Conservation (phyloP, 2,113 vertebrate species). For the Anolis carolinensis region DNA sequence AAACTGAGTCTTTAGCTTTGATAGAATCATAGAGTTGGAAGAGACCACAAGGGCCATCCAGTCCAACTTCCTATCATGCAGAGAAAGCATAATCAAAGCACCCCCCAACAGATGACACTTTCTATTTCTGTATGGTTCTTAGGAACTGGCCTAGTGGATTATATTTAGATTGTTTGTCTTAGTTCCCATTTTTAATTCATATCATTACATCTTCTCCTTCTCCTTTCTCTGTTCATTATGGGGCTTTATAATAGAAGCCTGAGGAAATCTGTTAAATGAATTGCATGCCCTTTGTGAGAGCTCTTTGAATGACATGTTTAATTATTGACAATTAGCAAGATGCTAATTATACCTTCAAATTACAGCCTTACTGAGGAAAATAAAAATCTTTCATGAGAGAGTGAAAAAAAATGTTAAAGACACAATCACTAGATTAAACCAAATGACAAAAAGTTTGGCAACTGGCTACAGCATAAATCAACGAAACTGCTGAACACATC, state of each 20-base stretch:
- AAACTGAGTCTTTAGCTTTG: not conserved
- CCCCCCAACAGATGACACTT: not conserved
- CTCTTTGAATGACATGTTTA: conserved; percentile 63
- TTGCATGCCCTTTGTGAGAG: conserved; percentile 59
- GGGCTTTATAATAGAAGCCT: conserved; percentile 52
- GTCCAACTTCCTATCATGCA: too few relatives aligned
- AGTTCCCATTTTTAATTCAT: conserved; percentile 63
- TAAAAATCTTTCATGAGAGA: conserved; percentile 62
- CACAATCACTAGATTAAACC: conserved; percentile 61
- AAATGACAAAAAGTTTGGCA: conserved; percentile 73
- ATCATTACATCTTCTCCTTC: conserved; percentile 56
- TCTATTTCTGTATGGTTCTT: conserved; percentile 34
- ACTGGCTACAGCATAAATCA: conserved; percentile 64
- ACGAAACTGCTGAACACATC: conserved; percentile 68
- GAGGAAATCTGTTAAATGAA: conserved; percentile 69
- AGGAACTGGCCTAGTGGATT: conserved; percentile 45
- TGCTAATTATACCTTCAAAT: conserved; percentile 69
- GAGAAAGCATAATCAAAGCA: too few relatives aligned
- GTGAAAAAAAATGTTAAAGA: conserved; percentile 47
- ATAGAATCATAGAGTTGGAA: too few relatives aligned
- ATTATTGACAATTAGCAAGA: conserved; percentile 69
- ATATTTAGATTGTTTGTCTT: conserved; percentile 67
- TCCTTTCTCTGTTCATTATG: conserved; percentile 55
- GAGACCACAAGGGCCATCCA: too few relatives aligned
- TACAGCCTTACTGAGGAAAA: conserved; percentile 66